Percentiles rank a stretch among this genome's conserved stretches.
phyloP scores from a whole-genome alignment of 1,140 invertebrate species.

The Drosophila ananassae region DNA sequence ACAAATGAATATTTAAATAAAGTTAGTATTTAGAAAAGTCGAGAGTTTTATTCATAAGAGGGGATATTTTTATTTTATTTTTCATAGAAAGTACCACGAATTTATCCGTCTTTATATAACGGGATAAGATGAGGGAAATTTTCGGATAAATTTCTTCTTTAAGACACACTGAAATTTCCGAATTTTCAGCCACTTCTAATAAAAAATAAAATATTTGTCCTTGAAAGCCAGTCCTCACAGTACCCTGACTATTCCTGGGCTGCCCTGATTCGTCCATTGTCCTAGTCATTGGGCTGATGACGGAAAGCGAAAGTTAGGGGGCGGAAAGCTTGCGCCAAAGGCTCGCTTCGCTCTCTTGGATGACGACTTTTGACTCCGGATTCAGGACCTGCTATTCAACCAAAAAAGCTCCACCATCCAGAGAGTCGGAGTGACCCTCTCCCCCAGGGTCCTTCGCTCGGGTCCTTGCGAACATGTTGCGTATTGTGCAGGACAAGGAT shows the following conservation, averaged over 20 bases:
- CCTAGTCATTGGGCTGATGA: background rate
- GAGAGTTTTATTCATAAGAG: conserved; percentile 4
- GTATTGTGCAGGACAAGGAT: too few species aligned
- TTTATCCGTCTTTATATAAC: too few species aligned
- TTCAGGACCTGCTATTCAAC: conserved; percentile 42
- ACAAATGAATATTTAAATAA: conserved; percentile 76
- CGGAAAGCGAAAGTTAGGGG: conserved; percentile 7
- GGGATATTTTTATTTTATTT: background rate
- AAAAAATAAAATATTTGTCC: background rate
- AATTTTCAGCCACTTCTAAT: too few species aligned
- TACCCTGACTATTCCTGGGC: background rate
- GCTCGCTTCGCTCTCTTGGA: background rate
- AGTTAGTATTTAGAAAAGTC: conserved; percentile 64
- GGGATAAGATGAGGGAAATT: background rate
- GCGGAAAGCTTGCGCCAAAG: conserved; percentile 1
- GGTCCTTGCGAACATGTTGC: too few species aligned
- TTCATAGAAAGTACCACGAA: too few species aligned
- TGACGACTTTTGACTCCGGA: conserved; percentile 51
- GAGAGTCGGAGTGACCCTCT: too few species aligned
- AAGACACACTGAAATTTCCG: too few species aligned
- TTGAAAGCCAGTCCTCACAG: background rate
- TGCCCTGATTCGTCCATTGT: conserved; percentile 6
- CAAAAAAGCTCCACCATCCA: too few species aligned
- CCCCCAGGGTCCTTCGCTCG: too few species aligned
- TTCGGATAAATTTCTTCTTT: background rate